A percentile compares a stretch with the other conserved stretches of the same genome.
Conservation (phyloP, 1,140 invertebrate genomes). For the Oryzaephilus surinamensis region DNA sequence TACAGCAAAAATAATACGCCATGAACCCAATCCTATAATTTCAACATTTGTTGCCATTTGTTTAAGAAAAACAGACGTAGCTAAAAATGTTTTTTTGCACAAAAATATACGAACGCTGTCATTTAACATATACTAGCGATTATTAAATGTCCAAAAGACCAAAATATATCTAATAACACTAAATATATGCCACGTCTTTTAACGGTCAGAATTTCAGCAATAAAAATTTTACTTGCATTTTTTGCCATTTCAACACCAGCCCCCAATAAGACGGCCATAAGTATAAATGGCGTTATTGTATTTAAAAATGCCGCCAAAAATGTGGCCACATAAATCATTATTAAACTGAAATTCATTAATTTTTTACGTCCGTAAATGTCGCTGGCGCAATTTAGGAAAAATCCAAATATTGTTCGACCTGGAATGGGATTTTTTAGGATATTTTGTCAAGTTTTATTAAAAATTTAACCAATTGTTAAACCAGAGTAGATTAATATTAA, state of each 20-base stretch:
- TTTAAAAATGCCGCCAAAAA: no score
- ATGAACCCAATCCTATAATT: slow-evolving; percentile 16
- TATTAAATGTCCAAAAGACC: slow-evolving; percentile 18
- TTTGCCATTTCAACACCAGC: slow-evolving; percentile 19
- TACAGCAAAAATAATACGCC: slow-evolving; percentile 21
- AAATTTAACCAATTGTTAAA: slow-evolving; percentile 11
- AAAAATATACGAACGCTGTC: not conserved
- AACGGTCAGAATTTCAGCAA: slow-evolving; percentile 19
- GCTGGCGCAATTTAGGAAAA: slow-evolving; percentile 21
- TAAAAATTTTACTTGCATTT: slow-evolving; percentile 17
- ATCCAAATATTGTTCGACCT: slow-evolving; percentile 16
- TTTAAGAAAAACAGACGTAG: no score
- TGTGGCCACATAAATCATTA: no score
- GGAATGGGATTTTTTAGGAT: slow-evolving; percentile 7
- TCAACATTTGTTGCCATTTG: slow-evolving; percentile 4
- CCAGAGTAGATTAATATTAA: slow-evolving; percentile 11
- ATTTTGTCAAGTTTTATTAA: not conserved
- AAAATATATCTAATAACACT: slow-evolving; percentile 16
- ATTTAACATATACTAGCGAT: slow-evolving; percentile 10
- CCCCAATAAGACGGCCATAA: no score
- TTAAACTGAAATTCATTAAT: no score
- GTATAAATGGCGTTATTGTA: not conserved
- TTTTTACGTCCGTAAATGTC: no score
- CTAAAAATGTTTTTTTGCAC: not conserved
- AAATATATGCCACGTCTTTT: slow-evolving; percentile 13